These are phyloP conservation scores for Calycopis cecrops DNA, from an alignment of 1,140 invertebrate genomes.

Conservation along the genomic window DNA sequence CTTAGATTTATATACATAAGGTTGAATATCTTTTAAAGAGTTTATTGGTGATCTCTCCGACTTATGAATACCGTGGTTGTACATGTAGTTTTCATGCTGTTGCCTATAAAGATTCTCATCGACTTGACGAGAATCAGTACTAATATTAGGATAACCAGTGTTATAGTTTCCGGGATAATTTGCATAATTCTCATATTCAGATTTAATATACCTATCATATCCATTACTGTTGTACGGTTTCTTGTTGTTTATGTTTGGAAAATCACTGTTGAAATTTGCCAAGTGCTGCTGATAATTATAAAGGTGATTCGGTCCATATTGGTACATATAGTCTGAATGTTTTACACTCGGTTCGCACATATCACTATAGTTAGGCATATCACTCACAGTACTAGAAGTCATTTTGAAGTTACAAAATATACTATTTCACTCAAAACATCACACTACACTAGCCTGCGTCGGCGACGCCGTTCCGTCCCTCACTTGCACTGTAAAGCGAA, in stretches of 20 bases:
- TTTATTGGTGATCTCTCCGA: constrained; percentile 9
- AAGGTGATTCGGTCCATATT: constrained; percentile 1
- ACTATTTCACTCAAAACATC: constrained; percentile 32
- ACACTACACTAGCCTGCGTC: constrained; percentile 48
- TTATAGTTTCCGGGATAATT: constrained; percentile 43
- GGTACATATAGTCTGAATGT: constrained; percentile 4
- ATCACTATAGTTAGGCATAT: constrained; percentile 5
- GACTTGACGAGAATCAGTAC: constrained; percentile 44
- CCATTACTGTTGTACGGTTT: constrained; percentile 8
- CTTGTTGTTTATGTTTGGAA: constrained; percentile 32
- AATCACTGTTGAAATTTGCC: constrained; percentile 31
- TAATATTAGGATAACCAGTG: constrained; percentile 34
- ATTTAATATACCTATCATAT: constrained; percentile 38
- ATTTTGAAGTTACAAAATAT: constrained; percentile 18
- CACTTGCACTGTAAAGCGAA: constrained; percentile 64
- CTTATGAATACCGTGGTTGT: constrained; percentile 33
- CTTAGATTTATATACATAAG: constrained; percentile 3
- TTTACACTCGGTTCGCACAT: constrained; percentile 1
- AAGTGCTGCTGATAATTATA: constrained; percentile 5
- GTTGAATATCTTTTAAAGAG: neutral
- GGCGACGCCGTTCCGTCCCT: constrained; percentile 48
- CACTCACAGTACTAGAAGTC: constrained; percentile 6
- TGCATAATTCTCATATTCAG: constrained; percentile 47
- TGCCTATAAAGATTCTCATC: constrained; percentile 51
- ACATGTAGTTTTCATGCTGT: constrained; percentile 36